phyloP scores from a whole-genome alignment of 1,140 invertebrate species.

The Atta cephalotes region DNA sequence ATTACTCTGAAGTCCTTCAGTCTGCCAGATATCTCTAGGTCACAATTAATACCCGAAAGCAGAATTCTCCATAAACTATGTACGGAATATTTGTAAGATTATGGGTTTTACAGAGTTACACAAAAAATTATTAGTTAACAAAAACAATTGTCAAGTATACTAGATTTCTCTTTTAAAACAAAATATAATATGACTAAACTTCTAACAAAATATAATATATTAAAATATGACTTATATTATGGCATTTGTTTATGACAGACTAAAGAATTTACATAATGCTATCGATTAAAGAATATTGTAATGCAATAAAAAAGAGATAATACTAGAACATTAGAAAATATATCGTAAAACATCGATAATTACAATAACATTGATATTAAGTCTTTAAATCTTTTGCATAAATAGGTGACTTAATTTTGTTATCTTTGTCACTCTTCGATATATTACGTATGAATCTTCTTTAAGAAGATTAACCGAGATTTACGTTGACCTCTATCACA shows the following conservation, averaged over 20 bases:
- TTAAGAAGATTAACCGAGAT: constrained; percentile 8
- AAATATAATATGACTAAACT: no score
- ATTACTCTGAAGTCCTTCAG: constrained; percentile 51
- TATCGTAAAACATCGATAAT: not conserved
- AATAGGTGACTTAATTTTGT: not conserved
- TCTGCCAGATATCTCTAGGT: constrained; percentile 24
- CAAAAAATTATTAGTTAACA: not conserved
- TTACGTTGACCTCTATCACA: not conserved
- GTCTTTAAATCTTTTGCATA: not conserved
- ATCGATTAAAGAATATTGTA: not conserved
- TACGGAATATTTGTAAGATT: constrained; percentile 11
- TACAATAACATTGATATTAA: not conserved
- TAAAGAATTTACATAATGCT: not conserved
- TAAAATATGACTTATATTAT: not conserved
- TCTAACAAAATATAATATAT: no score
- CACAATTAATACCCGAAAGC: constrained; percentile 36
- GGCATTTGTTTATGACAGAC: not conserved
- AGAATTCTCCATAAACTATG: not conserved
- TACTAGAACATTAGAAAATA: not conserved
- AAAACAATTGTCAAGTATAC: not conserved
- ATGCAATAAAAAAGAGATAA: not conserved
- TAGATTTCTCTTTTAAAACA: not conserved
- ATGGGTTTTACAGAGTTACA: not conserved
- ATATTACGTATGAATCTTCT: not conserved
- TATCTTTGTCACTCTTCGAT: not conserved